Evolutionary conservation across 2,888 invertebrate genomes (phyloP), one percentile per base, ranked within the genome.

Genomic region (Platypus cylindrus): DNA sequence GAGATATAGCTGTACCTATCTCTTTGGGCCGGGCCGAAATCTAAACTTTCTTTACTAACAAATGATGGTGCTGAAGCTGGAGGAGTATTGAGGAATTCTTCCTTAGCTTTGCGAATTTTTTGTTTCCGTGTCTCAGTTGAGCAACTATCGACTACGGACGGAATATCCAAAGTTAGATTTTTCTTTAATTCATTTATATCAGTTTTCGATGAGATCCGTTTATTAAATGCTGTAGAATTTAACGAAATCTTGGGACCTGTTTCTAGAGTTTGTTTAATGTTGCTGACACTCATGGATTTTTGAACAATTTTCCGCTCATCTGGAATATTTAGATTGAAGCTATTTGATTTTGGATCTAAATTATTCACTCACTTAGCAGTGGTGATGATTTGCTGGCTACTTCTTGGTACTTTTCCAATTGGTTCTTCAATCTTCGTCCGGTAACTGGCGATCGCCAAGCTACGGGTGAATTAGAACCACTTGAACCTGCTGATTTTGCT

Each of bases 211-310:
- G 13, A 3, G n/a, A n/a, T n/a, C n/a, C n/a, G n/a, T n/a, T n/a
- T n/a, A 17, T n/a, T 11, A 2, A 4, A 9, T 9, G 17, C 9
- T 11, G 24, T 16, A 11, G 13, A 3, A 18, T 33, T 34, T 7
- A 41, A 29, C 20, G 39, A 30, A 32, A 40, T 11, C n/a, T n/a
- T n/a, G n/a, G n/a, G n/a, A n/a, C n/a, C n/a, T n/a, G n/a, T n/a
- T n/a, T n/a, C n/a, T n/a, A n/a, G n/a, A n/a, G n/a, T n/a, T n/a
- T n/a, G n/a, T n/a, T n/a, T n/a, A n/a, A 36, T 60, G n/a, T n/a
- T n/a, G n/a, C n/a, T n/a, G n/a, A n/a, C n/a, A 48, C 78, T 78
- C 5, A 73, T 74, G 15, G 77, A 77, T 57, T 78, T 78, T 46
- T 72, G 70, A 2, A 77, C 73, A 60, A 71, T 68, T 46, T 65